Base-by-base conservation (phyloP, 2,888 invertebrate species). In the Sarcophaga carnaria region DNA sequence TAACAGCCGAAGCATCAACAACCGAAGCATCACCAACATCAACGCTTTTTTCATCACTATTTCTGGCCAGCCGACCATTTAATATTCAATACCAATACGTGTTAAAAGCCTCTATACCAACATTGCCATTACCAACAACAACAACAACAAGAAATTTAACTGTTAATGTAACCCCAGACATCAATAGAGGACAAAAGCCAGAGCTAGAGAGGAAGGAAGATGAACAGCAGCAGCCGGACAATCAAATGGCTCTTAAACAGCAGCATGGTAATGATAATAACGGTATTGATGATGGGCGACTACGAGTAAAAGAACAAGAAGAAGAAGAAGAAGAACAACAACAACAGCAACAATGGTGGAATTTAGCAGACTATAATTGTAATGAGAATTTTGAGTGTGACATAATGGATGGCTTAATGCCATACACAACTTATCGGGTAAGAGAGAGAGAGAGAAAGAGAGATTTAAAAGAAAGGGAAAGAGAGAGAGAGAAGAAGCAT, bases 361-460 rank as follows among this genome's bases (percentile, higher is more conserved):
- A 97, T 92, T 88, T 92, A 79, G 91, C 91, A 4, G 91, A 91
- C 81, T 92, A 92, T 72, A 90, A 91, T 54, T 97, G 96, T 92
- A 90, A 92, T 80, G 95, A 95, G 89, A 93, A 95, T 89, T 95
- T 95, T 27, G 92, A 95, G 63, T 96, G 96, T 89, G 95, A 92
- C 67, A 91, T 95, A 45, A 96, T 98, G 11, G 96, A 96, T 88
- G 96, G 96, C 89, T 94, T 98, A 72, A 96, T 96, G 89, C 98
- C 98, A 0, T 98, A 97, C 92, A 97, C 98, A 0, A 97, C 97
- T 92, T 98, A 98, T 92, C 95, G 96, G 94, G 98, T 98, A 94
- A 94, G 87, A 63, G 17, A 20, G 63, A 63, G 1, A 10, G 11
- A 62, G 4, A 94, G 87, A 63, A 11, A 20, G 63, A 8, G 4